Percentiles rank a stretch among this genome's conserved stretches.
Evolutionary conservation across 1,140 invertebrate species (phyloP).

Genomic region (Drosophila erecta): DNA sequence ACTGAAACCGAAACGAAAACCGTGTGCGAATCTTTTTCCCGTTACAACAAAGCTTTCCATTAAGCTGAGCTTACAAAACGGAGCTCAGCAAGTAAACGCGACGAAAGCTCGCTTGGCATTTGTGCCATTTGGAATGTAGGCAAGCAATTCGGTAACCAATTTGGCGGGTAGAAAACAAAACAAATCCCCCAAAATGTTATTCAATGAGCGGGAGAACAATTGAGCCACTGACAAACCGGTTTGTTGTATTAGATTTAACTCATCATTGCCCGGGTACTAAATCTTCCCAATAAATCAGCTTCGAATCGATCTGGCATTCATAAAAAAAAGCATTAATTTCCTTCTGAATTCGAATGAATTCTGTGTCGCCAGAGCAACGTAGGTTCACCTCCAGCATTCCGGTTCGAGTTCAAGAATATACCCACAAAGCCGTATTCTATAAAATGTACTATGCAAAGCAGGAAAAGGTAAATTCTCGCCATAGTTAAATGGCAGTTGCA

Average conservation of each 20-base stretch:
- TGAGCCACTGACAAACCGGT: constrained; percentile 36
- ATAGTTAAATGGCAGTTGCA: constrained; percentile 31
- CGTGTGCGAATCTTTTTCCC: constrained; percentile 33
- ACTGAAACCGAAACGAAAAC: constrained; percentile 60
- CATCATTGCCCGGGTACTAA: constrained; percentile 14
- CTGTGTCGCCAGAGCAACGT: not conserved
- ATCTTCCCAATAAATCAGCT: constrained; percentile 14
- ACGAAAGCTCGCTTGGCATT: constrained; percentile 35
- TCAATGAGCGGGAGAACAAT: constrained; percentile 41
- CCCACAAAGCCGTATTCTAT: constrained; percentile 10
- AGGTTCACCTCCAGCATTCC: constrained; percentile 22
- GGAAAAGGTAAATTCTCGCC: constrained; percentile 25
- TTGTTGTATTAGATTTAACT: constrained; percentile 21
- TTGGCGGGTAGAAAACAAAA: constrained; percentile 23
- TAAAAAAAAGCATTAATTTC: constrained; percentile 13
- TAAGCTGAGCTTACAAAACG: constrained; percentile 30
- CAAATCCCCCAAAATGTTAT: constrained; percentile 17
- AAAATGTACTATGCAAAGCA: constrained; percentile 13
- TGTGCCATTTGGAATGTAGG: constrained; percentile 26
- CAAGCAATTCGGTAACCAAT: constrained; percentile 45
- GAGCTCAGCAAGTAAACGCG: constrained; percentile 15
- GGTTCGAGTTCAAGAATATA: constrained; percentile 21
- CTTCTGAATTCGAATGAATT: not conserved
- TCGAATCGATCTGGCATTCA: constrained; percentile 15
- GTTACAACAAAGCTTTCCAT: constrained; percentile 50